Evolutionary conservation across 1,140 invertebrate genomes (phyloP).

Genomic region (Trachelipus rathkii): DNA sequence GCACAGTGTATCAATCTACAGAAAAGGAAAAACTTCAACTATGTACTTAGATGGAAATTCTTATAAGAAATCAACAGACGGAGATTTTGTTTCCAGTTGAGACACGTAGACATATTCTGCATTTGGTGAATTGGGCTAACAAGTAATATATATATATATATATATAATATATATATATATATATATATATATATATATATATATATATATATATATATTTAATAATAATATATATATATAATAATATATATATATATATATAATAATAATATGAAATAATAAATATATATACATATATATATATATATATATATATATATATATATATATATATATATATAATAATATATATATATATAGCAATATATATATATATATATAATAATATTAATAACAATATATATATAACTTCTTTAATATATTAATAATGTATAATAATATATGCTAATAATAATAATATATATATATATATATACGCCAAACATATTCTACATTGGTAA

Average conservation of each 20-base stretch:
- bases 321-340: too few relatives aligned
- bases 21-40: background rate
- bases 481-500: too few relatives aligned
- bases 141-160: background rate
- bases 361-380: too few relatives aligned
- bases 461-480: too few relatives aligned
- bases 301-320: too few relatives aligned
- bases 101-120: background rate
- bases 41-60: background rate
- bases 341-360: too few relatives aligned
- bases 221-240: background rate
- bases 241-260: background rate
- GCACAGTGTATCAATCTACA: background rate
- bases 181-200: background rate
- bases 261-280: background rate
- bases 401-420: too few relatives aligned
- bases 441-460: too few relatives aligned
- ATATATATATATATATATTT: conserved; percentile 15
- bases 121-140: background rate
- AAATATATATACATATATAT: too few relatives aligned
- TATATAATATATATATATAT: background rate
- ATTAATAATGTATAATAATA: too few relatives aligned
- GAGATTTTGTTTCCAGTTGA: conserved; percentile 1
- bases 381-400: too few relatives aligned
- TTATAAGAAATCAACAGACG: background rate